These are phyloP conservation scores for Dendroctonus ponderosae DNA, from an alignment of 1,140 invertebrate genomes.

Conservation along the genomic window DNA sequence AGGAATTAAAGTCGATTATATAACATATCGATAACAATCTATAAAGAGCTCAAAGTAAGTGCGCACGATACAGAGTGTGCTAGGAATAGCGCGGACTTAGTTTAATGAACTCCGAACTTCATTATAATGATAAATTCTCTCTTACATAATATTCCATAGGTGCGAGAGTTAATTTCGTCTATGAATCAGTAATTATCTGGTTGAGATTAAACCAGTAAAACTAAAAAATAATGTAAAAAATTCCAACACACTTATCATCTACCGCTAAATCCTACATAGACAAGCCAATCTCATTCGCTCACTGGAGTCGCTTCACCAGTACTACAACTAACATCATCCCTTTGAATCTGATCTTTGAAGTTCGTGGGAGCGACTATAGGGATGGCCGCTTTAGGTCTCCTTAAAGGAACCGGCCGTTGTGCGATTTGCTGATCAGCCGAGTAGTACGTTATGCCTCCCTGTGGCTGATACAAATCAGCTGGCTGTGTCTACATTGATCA, in stretches of 20 bases:
- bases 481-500: constrained; percentile 43
- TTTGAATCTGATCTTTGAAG: constrained; percentile 37
- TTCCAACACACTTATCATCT: constrained; percentile 2
- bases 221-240: constrained; percentile 1
- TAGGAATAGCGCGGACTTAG: too few species aligned
- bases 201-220: too few species aligned
- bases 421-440: constrained; percentile 48
- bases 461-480: constrained; percentile 49
- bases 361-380: constrained; percentile 48
- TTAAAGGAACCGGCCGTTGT: constrained; percentile 43
- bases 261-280: constrained; percentile 16
- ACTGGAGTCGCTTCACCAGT: not conserved
- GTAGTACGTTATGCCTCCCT: constrained; percentile 50
- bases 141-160: too few species aligned
- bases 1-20: too few species aligned
- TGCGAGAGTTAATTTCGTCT: too few species aligned
- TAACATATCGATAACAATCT: too few species aligned
- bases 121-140: too few species aligned
- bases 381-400: constrained; percentile 49
- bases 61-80: too few species aligned
- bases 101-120: too few species aligned
- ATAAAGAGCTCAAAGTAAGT: too few species aligned
- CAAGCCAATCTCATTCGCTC: constrained; percentile 24
- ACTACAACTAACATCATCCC: not conserved
- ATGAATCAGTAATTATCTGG: too few species aligned